Base-by-base conservation (phyloP, 2,797 vertebrate species). In the Smutsia temminckii region DNA sequence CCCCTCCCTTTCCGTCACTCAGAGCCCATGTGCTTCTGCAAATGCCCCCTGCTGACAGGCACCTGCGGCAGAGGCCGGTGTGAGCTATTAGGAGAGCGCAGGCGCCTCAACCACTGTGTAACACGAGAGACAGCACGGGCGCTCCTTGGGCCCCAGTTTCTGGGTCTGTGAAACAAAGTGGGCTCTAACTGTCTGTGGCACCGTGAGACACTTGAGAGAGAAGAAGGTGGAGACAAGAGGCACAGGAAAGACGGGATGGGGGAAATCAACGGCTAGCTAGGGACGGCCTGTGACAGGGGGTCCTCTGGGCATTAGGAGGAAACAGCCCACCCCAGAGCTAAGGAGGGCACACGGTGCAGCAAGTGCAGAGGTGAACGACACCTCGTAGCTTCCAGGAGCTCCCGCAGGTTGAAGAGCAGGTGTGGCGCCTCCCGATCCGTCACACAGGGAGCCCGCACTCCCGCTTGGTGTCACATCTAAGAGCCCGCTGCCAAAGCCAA, bases 341-440 rank as follows among this genome's bases (percentile, higher is more conserved):
- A 29, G 11, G 3, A 20, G 2, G 18, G 59, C 5, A 6, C 8
- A 20, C 71, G n/a, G 0, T 8, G 3, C 3, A 13, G 27, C 66
- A 37, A 51, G 72, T 3, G 16, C 29, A 12, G 29, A 34, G 23
- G 25, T 17, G 18, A 51, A 21, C 81, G 32, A 20, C 0, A 0
- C 29, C 42, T 46, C 14, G 34, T 29, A 40, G 8, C 40, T 37
- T 68, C 59, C 49, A 29, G 37, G 69, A 53, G 32, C 27, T 85
- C 80, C 49, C 23, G 21, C 2, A 6, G 46, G 32, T 46, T 21
- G 5, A 40, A 66, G 42, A 90, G 13, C 68, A 64, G 29, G 25
- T 34, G 29, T 4, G 10, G 51, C 21, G 42, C 34, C 81, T 46
- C 46, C 11, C 11, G 46, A 46, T 12, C 46, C 46, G 11, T 12